A percentile compares a stretch with the other conserved stretches of the same genome.
Evolutionary conservation across 2,797 vertebrate genomes (phyloP).

Genomic region (Rhinatrema bivittatum): DNA sequence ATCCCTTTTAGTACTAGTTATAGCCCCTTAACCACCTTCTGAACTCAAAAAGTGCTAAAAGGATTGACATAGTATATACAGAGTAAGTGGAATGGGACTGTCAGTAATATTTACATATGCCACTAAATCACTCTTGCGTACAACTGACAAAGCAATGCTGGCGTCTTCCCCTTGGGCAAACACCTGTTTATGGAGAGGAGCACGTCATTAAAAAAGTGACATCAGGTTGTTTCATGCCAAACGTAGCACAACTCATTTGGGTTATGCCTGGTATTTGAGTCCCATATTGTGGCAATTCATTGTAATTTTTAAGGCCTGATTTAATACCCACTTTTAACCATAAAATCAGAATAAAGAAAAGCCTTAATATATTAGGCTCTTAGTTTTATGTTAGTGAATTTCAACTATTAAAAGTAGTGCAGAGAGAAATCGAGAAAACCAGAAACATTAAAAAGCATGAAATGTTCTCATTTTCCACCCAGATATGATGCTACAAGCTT

Average conservation of each 20-base stretch:
- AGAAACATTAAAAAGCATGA: no score
- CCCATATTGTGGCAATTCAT: slow-evolving; percentile 39
- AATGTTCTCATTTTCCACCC: no score
- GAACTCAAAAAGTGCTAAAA: slow-evolving; percentile 33
- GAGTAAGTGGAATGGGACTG: slow-evolving; percentile 11
- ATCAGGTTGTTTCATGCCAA: slow-evolving; percentile 39
- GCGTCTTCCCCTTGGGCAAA: slow-evolving; percentile 50
- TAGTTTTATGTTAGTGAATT: no score
- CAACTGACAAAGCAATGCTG: slow-evolving; percentile 32
- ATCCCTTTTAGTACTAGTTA: slow-evolving; percentile 31
- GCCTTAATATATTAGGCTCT: no score
- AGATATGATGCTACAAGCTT: no score
- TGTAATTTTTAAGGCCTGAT: slow-evolving; percentile 33
- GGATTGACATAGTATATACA: slow-evolving; percentile 31
- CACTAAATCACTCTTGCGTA: slow-evolving; percentile 34
- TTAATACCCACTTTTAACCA: no score
- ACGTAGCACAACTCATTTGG: slow-evolving; percentile 32
- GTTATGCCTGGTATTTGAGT: slow-evolving; percentile 44
- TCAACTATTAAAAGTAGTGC: no score
- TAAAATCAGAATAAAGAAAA: no score
- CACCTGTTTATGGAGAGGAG: slow-evolving; percentile 51
- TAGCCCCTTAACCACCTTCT: no score
- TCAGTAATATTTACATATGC: slow-evolving; percentile 34
- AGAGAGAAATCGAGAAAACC: no score
- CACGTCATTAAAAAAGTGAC: slow-evolving; percentile 39